Evolutionary conservation across 2,888 invertebrate genomes (phyloP), one percentile per base, ranked within the genome.

Genomic region (Rhagonycha fulva): DNA sequence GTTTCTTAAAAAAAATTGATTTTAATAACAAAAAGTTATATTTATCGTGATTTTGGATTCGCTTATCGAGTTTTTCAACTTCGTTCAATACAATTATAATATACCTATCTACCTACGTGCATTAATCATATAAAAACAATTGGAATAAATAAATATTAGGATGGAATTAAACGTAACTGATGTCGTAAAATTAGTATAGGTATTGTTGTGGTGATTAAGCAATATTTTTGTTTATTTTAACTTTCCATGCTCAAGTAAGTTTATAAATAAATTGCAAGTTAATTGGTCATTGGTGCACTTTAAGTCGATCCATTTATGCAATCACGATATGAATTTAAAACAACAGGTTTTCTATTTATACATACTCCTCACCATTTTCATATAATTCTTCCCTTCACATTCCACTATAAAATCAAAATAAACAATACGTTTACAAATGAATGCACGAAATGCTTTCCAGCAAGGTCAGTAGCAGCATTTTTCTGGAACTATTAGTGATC

Each of bases 331-430:
- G 68, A 70, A 76, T 74, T 62, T 71, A 73, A 70, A 70, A 61
- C 63, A 76, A 76, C 76, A 74, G 76, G 76, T 76, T 76, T 76
- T 76, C 74, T 76, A 76, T 76, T 76, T 74, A 62, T 76, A 74
- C 47, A 74, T 62, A 26, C 72, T 24, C 26, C 23, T 61, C 62
- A 69, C 74, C 75, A 75, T 75, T 72, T 63, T 75, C 63, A 66
- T 67, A 68, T 66, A 24, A 66, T 71, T 70, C 74, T 74, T 78
- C 79, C 78, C 78, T 80, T 80, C 79, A 79, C 80, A 79, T 80
- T 80, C 80, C 80, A 71, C 30, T 73, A 77, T 66, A 76, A 77
- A 79, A 76, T 77, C 71, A 80, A 80, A 80, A 80, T 75, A 78
- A 79, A 74, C 79, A 79, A 72, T 75, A 76, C 76, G 76, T 78